Conservation (phyloP, 2,888 invertebrate species). For the Noctua pronuba region DNA sequence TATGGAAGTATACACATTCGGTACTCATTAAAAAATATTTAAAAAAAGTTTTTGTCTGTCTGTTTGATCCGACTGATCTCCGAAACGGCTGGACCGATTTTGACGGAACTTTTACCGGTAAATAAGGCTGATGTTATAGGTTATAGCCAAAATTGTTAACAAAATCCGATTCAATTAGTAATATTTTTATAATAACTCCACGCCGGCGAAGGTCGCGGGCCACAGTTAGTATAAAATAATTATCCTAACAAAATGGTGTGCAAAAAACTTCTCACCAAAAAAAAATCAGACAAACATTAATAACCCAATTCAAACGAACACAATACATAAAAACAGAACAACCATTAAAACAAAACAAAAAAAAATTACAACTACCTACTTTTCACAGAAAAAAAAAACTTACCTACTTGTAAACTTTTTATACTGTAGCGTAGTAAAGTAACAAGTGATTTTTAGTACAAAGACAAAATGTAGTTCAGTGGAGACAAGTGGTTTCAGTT, state of each 20-base stretch:
- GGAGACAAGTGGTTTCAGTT: conserved; percentile 46
- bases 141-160: no score
- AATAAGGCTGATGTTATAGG: no score
- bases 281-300: neutral
- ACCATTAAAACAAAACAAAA: neutral
- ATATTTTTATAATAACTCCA: neutral
- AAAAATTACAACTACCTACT: neutral
- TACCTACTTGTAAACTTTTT: conserved; percentile 8
- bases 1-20: no score
- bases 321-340: conserved; percentile 13
- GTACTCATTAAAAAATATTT: no score
- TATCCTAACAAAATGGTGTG: neutral
- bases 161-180: neutral
- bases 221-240: neutral
- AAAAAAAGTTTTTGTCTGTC: no score
- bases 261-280: neutral
- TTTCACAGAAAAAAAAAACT: neutral
- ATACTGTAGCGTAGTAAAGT: neutral
- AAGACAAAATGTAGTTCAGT: conserved; percentile 48
- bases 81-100: neutral
- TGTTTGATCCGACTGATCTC: neutral
- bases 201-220: neutral
- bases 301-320: neutral
- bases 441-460: conserved; percentile 22
- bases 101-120: neutral